Conservation (phyloP, 2,113 vertebrate genomes). For the Pampusana beccarii region DNA sequence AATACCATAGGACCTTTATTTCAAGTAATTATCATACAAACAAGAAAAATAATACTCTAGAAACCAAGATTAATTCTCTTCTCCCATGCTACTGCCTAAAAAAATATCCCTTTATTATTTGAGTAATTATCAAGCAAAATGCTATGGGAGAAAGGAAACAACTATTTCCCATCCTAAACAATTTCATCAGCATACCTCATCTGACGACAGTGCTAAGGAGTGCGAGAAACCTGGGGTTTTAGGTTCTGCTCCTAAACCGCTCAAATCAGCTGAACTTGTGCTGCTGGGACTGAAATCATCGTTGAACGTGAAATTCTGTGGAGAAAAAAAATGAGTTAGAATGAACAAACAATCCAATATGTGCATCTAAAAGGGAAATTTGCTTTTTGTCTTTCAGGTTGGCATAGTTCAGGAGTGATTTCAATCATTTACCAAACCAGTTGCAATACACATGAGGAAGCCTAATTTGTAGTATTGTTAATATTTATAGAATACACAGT, state of each 20-base stretch:
- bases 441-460: not conserved
- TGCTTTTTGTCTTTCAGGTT: not conserved
- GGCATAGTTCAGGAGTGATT: constrained; percentile 22
- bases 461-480: not conserved
- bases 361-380: not conserved
- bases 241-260: constrained; percentile 82
- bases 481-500: not conserved
- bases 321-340: constrained; percentile 36
- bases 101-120: not conserved
- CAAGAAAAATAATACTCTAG: not conserved
- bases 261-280: constrained; percentile 90
- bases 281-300: constrained; percentile 94
- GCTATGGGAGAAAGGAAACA: not conserved
- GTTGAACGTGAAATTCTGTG: constrained; percentile 82
- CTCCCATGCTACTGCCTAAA: not conserved
- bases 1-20: not conserved
- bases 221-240: constrained; percentile 82
- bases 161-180: not conserved
- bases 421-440: not conserved
- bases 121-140: not conserved
- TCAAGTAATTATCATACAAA: not conserved
- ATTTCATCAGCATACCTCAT: constrained; percentile 83
- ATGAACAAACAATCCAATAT: not conserved
- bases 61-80: not conserved
- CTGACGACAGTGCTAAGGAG: constrained; percentile 84